Evolutionary conservation across 2,797 vertebrate species (phyloP).

Genomic region (Bradypodion pumilum): DNA sequence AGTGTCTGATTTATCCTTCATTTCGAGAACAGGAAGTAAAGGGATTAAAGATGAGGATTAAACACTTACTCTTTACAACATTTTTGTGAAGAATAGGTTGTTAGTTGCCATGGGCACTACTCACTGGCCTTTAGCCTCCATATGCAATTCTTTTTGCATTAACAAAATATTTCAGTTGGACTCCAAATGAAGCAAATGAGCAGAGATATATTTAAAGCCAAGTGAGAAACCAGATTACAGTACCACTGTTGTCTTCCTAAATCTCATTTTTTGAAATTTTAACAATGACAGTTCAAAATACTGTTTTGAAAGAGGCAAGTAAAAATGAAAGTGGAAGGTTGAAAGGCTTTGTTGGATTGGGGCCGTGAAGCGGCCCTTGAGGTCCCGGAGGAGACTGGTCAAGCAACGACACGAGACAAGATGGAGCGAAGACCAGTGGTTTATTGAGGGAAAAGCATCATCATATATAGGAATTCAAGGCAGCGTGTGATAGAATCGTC

Average conservation of each 20-base stretch:
- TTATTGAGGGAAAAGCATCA: too few relatives aligned
- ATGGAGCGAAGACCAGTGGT: too few relatives aligned
- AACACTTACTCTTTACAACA: constrained; percentile 75
- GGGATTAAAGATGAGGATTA: constrained; percentile 80
- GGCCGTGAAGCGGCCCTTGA: too few relatives aligned
- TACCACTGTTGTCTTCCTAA: constrained; percentile 35
- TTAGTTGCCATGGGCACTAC: constrained; percentile 75
- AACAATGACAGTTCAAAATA: constrained; percentile 55
- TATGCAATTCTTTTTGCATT: constrained; percentile 68
- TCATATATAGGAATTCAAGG: too few relatives aligned
- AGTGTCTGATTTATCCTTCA: constrained; percentile 80
- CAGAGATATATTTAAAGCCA: constrained; percentile 61
- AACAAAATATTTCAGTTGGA: constrained; percentile 74
- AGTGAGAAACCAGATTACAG: constrained; percentile 60
- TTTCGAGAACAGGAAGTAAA: constrained; percentile 80
- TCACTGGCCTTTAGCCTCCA: constrained; percentile 69
- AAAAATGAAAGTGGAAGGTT: constrained; percentile 21
- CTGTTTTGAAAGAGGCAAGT: constrained; percentile 36
- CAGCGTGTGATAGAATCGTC: too few relatives aligned
- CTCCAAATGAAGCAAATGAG: constrained; percentile 67
- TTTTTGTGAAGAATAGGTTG: constrained; percentile 75
- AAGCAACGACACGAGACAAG: too few relatives aligned
- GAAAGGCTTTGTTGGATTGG: too few relatives aligned
- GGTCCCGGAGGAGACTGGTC: too few relatives aligned
- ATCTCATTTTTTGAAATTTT: constrained; percentile 46